Evolutionary conservation across 2,113 vertebrate species (phyloP).

Genomic region (Chaetura pelagica): DNA sequence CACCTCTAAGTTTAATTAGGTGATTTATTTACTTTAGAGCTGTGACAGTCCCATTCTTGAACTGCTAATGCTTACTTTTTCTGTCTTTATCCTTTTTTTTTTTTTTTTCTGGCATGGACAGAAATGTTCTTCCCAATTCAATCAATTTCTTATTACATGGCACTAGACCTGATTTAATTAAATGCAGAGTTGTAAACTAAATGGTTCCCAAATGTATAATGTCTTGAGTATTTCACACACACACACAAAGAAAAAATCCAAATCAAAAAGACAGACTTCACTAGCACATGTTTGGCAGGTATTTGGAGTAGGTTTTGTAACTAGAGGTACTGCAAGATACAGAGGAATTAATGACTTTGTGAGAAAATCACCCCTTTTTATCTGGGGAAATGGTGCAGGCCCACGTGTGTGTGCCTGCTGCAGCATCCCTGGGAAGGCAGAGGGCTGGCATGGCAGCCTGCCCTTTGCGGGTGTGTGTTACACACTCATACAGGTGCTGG

Average conservation of each 20-base stretch:
- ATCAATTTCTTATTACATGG: slow-evolving; percentile 60
- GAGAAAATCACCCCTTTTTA: neutral
- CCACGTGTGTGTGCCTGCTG: rapidly evolving
- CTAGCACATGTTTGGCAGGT: slow-evolving; percentile 38
- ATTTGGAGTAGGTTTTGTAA: neutral
- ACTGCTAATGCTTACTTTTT: neutral
- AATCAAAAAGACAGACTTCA: neutral
- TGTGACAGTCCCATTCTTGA: slow-evolving; percentile 8
- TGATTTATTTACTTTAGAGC: slow-evolving; percentile 46
- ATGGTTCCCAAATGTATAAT: slow-evolving; percentile 58
- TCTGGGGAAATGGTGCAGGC: neutral
- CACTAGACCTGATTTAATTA: slow-evolving; percentile 66
- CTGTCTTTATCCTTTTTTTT: neutral
- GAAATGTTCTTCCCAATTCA: slow-evolving; percentile 28
- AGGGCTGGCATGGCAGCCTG: neutral
- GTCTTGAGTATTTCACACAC: neutral
- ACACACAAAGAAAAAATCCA: neutral
- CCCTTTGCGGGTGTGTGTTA: neutral
- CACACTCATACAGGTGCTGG: rapidly evolving
- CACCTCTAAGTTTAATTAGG: slow-evolving; percentile 42
- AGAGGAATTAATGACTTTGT: neutral
- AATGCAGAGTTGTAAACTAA: slow-evolving; percentile 56
- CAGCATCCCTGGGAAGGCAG: neutral
- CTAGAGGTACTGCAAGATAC: neutral
- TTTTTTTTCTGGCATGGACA: neutral